These are phyloP conservation scores for Eustalomyia histrio DNA, from an alignment of 2,888 invertebrate species.

Conservation along the genomic window DNA sequence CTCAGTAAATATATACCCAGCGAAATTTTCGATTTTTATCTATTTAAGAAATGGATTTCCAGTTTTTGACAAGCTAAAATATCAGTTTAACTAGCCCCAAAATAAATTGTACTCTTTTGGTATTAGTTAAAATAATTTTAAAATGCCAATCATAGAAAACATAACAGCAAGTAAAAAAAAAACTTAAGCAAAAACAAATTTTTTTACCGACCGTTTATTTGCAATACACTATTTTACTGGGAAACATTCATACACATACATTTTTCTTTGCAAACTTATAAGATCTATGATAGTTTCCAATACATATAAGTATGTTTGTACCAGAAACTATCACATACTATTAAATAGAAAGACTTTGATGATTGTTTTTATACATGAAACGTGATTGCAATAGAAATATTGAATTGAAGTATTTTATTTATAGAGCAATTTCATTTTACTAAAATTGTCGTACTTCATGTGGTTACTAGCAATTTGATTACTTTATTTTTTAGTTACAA, in stretches of 20 bases:
- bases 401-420: conserved; percentile 8
- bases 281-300: neutral
- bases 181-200: too few relatives aligned
- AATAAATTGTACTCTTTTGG: too few relatives aligned
- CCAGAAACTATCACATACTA: neutral
- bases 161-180: too few relatives aligned
- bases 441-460: neutral
- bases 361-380: conserved; percentile 35
- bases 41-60: neutral
- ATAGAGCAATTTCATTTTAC: conserved; percentile 4
- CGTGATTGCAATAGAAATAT: conserved; percentile 13
- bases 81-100: too few relatives aligned
- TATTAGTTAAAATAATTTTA: too few relatives aligned
- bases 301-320: neutral
- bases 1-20: too few relatives aligned
- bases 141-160: too few relatives aligned
- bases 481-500: conserved; percentile 32
- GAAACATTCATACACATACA: neutral
- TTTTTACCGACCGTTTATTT: too few relatives aligned
- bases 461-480: conserved; percentile 32
- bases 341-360: conserved; percentile 22
- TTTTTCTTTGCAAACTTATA: neutral
- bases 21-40: too few relatives aligned
- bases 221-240: too few relatives aligned
- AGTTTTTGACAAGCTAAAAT: too few relatives aligned